A percentile compares a stretch with the other conserved stretches of the same genome.
Evolutionary conservation across 2,888 invertebrate genomes (phyloP).

Genomic region (Volucella inanis): DNA sequence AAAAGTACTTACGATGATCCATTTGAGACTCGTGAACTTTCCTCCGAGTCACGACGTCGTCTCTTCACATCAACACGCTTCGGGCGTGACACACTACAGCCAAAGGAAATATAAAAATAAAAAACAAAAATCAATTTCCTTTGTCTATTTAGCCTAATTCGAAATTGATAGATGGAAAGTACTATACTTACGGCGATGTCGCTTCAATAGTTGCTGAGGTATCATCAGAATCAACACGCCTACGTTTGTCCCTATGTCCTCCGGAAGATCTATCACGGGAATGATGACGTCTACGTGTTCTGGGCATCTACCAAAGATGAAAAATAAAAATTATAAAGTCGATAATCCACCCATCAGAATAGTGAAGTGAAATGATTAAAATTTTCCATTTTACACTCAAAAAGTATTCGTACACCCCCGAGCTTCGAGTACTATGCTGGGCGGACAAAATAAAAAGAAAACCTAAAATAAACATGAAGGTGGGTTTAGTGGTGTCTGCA

Average conservation of each 20-base stretch:
- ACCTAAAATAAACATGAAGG: slow-evolving; percentile 5
- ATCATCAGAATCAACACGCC: slow-evolving; percentile 87
- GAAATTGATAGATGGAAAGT: slow-evolving; percentile 36
- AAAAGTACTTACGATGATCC: slow-evolving; percentile 81
- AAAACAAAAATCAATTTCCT: slow-evolving; percentile 8
- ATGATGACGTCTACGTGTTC: slow-evolving; percentile 91
- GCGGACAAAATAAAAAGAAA: slow-evolving; percentile 2
- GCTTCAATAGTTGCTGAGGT: slow-evolving; percentile 79
- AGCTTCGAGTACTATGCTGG: slow-evolving; percentile 2
- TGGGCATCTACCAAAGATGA: slow-evolving; percentile 88
- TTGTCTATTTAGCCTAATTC: slow-evolving; percentile 46
- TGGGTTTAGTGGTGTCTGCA: slow-evolving; percentile 29
- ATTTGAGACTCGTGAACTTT: slow-evolving; percentile 83
- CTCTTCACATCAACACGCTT: slow-evolving; percentile 83
- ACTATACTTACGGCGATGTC: slow-evolving; percentile 81
- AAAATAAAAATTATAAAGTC: slow-evolving; percentile 47
- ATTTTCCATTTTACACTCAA: not conserved
- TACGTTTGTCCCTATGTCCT: slow-evolving; percentile 85
- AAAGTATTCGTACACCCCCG: not conserved
- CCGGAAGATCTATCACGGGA: slow-evolving; percentile 85
- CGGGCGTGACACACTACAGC: slow-evolving; percentile 78
- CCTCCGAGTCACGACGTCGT: slow-evolving; percentile 87
- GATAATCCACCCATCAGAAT: slow-evolving; percentile 1
- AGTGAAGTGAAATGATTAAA: not conserved
- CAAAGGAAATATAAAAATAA: slow-evolving; percentile 8